Evolutionary conservation across 2,797 vertebrate genomes (phyloP), one percentile per base, ranked within the genome.

Genomic region (Hoplostethus atlanticus): DNA sequence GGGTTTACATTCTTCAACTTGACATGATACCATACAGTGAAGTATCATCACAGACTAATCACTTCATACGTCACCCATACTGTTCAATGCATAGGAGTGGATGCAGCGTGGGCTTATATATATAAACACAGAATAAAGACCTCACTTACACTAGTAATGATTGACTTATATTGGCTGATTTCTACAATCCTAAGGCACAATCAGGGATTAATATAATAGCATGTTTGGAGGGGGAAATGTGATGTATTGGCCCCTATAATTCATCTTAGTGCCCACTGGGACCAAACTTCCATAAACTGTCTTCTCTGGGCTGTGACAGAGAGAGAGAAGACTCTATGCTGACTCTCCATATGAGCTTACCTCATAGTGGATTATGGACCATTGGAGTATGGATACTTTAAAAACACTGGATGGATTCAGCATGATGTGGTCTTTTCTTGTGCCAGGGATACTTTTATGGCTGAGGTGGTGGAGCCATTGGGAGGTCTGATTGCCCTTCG

Each of bases 381-480:
- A 52, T 57, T 65, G 72, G 44, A 75, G 60, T 64, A 51, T 50
- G 76, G 63, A 75, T 80, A 52, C 28, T 21, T 60, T 66, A 46
- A 30, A 77, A 74, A 73, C 59, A 47, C 55, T 73, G 75, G 74
- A 76, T 76, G 52, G 64, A 40, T 79, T 68, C 59, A 48, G 64
- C 66, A 68, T 78, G 74, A 87, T 77, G 74, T 25, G 34, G 64
- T 55, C 59, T 78, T 85, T 64, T 17, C 61, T 79, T 73, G 73
- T 80, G 64, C 82, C 74, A 81, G 76, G 79, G 71, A 80, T 87
- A 73, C 75, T 83, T 86, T 83, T 79, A 83, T 67, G 64, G 79
- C 50, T 30, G 68, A 63, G 58, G 59, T 73, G 64, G 72, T 79
- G 74, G 68, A 84, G 67, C 58, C 68, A 61, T 53, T 71, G 79